Conservation (phyloP, 1,140 invertebrate genomes). For the Drosophila equinoxialis region DNA sequence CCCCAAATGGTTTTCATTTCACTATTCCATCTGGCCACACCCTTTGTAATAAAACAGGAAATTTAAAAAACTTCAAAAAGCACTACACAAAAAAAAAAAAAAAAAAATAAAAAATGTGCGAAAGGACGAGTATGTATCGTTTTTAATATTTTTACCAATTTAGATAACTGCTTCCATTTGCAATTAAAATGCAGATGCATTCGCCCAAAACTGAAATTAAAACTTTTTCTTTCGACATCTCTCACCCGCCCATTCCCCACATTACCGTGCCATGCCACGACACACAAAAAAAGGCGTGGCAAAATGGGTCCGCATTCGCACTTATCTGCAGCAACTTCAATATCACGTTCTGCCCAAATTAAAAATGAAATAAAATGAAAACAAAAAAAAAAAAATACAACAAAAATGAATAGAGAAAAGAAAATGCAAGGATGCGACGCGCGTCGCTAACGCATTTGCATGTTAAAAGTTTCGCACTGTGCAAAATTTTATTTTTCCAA, state of each 20-base stretch:
- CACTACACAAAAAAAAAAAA: background rate
- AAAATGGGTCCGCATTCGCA: slow-evolving; percentile 55
- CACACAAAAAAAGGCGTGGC: slow-evolving; percentile 23
- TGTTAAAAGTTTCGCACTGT: slow-evolving; percentile 79
- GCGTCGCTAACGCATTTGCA: slow-evolving; percentile 67
- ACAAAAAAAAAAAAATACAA: slow-evolving; percentile 37
- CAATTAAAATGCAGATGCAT: slow-evolving; percentile 77
- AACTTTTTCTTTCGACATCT: slow-evolving; percentile 69
- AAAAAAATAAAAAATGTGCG: slow-evolving; percentile 1
- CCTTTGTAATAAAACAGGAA: background rate
- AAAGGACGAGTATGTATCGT: slow-evolving; percentile 55
- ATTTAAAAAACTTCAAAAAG: slow-evolving; percentile 16
- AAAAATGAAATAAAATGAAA: slow-evolving; percentile 74
- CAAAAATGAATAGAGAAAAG: slow-evolving; percentile 25
- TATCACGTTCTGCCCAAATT: slow-evolving; percentile 76
- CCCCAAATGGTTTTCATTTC: slow-evolving; percentile 33
- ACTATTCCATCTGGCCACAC: slow-evolving; percentile 37
- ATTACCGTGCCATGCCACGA: too few species aligned
- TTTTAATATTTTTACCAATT: slow-evolving; percentile 82
- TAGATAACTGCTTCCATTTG: slow-evolving; percentile 83
- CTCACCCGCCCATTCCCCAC: background rate
- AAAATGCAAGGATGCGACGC: slow-evolving; percentile 3
- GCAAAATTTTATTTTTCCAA: slow-evolving; percentile 52
- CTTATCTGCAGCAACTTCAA: slow-evolving; percentile 74
- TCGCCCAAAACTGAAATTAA: slow-evolving; percentile 72